Percentiles rank a stretch among this genome's conserved stretches.
phyloP scores from a whole-genome alignment of 2,888 invertebrate genomes.

The Teleogryllus oceanicus region DNA sequence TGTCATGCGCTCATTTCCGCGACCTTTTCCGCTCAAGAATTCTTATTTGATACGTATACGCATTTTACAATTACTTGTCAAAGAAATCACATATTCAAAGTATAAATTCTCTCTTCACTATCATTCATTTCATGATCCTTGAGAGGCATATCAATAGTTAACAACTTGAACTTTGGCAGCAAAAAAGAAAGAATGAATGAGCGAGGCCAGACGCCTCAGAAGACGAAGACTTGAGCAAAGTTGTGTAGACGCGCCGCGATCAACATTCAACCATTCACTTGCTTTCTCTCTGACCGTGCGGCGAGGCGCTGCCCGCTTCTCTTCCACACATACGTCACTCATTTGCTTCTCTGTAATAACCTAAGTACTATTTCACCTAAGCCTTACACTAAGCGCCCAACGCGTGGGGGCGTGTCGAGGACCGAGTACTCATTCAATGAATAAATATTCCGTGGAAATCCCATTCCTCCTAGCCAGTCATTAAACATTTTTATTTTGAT shows the following conservation, averaged over 20 bases:
- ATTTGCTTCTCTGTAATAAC: not conserved
- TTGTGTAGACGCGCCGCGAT: conserved; percentile 18
- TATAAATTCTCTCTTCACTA: not conserved
- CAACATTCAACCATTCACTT: not conserved
- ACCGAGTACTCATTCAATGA: no score
- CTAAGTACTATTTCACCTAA: not conserved
- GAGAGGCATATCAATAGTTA: not conserved
- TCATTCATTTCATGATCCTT: not conserved
- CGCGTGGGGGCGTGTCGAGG: not conserved
- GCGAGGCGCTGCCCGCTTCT: not conserved
- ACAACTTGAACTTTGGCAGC: not conserved
- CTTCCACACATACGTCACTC: not conserved
- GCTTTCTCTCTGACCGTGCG: not conserved
- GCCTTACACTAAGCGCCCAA: not conserved
- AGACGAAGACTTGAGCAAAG: conserved; percentile 18
- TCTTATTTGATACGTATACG: not conserved
- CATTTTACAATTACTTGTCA: no score
- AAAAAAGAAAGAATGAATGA: conserved; percentile 3
- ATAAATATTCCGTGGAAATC: no score
- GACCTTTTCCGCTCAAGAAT: not conserved
- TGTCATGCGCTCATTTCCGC: no score
- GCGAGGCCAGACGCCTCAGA: not conserved
- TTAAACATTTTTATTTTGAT: no score
- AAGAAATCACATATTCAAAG: not conserved
- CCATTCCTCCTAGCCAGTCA: no score